Conservation (phyloP, 2,888 invertebrate species). For the Acanthosoma haemorrhoidale region DNA sequence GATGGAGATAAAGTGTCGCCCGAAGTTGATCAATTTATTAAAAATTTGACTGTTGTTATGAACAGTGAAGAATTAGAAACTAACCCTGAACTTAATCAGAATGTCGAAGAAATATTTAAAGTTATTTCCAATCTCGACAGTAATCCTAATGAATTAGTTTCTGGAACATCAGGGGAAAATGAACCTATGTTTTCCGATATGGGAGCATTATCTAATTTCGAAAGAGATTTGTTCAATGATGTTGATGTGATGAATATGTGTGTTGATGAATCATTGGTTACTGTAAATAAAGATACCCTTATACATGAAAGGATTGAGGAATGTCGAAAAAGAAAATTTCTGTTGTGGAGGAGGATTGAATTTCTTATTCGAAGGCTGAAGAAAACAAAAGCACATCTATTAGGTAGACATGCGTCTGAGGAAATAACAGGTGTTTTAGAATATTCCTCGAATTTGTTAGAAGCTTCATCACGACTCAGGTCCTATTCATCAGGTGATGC, state of each 20-base stretch:
- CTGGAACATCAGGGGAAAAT: constrained; percentile 22
- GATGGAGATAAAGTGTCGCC: constrained; percentile 46
- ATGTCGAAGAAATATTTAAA: constrained; percentile 63
- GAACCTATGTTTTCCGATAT: constrained; percentile 46
- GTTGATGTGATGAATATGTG: constrained; percentile 53
- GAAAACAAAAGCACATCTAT: constrained; percentile 67
- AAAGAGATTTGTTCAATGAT: constrained; percentile 48
- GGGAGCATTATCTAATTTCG: constrained; percentile 41
- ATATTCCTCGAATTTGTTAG: constrained; percentile 42
- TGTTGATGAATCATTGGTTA: constrained; percentile 47
- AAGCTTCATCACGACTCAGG: constrained; percentile 28
- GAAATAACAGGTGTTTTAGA: constrained; percentile 74
- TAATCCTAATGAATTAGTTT: constrained; percentile 34
- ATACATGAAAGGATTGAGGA: constrained; percentile 54
- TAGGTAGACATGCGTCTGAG: constrained; percentile 71
- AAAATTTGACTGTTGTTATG: constrained; percentile 49
- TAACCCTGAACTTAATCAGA: constrained; percentile 55
- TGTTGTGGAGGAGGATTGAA: constrained; percentile 64
- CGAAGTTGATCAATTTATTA: constrained; percentile 63
- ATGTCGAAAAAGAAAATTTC: constrained; percentile 52
- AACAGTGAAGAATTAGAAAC: constrained; percentile 43
- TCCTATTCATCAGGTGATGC: constrained; percentile 22
- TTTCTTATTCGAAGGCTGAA: constrained; percentile 66
- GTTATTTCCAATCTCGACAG: constrained; percentile 50
- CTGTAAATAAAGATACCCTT: constrained; percentile 37